phyloP scores from a whole-genome alignment of 2,113 vertebrate species.

The Bos javanicus region DNA sequence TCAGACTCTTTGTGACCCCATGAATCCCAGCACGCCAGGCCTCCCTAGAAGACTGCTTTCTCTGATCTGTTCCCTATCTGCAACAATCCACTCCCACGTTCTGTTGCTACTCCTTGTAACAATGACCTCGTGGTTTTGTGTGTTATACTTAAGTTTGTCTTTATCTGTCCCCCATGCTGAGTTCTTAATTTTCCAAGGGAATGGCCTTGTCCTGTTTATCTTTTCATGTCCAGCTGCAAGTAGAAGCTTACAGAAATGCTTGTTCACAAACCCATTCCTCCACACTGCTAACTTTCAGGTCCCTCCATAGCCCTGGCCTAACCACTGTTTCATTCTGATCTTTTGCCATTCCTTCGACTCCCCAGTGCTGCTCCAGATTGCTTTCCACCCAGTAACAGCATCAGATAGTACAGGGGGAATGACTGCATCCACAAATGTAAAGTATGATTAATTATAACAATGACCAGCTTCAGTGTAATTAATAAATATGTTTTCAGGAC shows the following conservation, averaged over 20 bases:
- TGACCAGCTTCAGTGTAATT: not conserved
- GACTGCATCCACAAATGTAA: not conserved
- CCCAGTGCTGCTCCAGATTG: not conserved
- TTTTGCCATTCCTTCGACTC: not conserved
- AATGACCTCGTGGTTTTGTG: not conserved
- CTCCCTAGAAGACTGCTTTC: not conserved
- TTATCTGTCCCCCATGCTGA: not conserved
- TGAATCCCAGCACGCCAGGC: too few species aligned
- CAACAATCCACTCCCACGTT: not conserved
- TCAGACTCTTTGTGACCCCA: too few species aligned
- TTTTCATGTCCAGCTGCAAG: not conserved
- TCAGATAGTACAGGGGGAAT: not conserved
- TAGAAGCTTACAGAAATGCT: not conserved
- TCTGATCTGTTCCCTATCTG: not conserved
- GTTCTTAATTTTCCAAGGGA: not conserved
- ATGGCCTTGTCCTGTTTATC: slow-evolving; percentile 26
- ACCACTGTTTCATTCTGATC: not conserved
- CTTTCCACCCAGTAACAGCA: not conserved
- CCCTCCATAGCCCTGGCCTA: not conserved
- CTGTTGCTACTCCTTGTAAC: not conserved
- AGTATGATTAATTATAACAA: not conserved
- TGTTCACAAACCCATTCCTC: not conserved
- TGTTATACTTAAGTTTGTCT: not conserved
- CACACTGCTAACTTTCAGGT: not conserved
- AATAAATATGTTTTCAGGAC: not conserved